Base-by-base conservation (phyloP, 2,113 vertebrate species). In the Hoplias malabaricus region DNA sequence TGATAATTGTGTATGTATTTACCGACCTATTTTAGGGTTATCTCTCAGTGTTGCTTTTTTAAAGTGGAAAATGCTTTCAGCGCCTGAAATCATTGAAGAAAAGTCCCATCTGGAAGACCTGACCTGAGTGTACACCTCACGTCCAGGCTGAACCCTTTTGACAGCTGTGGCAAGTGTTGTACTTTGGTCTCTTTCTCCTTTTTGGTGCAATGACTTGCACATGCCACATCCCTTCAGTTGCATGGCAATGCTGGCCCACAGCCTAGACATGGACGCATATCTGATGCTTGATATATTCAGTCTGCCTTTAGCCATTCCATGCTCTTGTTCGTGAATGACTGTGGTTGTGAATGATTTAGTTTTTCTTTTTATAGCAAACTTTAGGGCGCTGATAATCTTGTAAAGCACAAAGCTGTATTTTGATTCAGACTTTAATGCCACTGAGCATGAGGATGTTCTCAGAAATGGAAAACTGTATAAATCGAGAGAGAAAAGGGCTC, bases 201-300 rank as follows among this genome's bases (percentile, higher is more conserved):
- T 19, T 57, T 29, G 53, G 14, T 66, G 73, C 31, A 54, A 66
- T 75, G 46, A 29, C 43, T 75, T 75, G 61, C 46, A 66, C 46
- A 66, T 75, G 61, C 50, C 61, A 66, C 53, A 19, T 54, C 56
- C 34, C 23, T 57, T 40, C 61, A 76, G 16, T 23, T 19, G 27
- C 23, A 76, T 76, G 63, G 74, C 13, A 62, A 68, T 76, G n/a
- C 56, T 76, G 63, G 74, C 74, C 42, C 40, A 21, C 36, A 27
- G 62, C 73, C 73, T 75, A 50, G 62, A 67, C 16, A 4, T n/a
- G 53, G 29, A 63, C 61, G 53, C 62, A 48, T n/a, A 67, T 66
- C 25, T 25, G 38, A 50, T 54, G 46, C 53, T 31, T 27, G 46
- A 61, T 65, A 40, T 56, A 48, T 75, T 46, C 34, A 54, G 38